Evolutionary conservation across 2,888 invertebrate genomes (phyloP).

Genomic region (Arrhopalites spinosus): DNA sequence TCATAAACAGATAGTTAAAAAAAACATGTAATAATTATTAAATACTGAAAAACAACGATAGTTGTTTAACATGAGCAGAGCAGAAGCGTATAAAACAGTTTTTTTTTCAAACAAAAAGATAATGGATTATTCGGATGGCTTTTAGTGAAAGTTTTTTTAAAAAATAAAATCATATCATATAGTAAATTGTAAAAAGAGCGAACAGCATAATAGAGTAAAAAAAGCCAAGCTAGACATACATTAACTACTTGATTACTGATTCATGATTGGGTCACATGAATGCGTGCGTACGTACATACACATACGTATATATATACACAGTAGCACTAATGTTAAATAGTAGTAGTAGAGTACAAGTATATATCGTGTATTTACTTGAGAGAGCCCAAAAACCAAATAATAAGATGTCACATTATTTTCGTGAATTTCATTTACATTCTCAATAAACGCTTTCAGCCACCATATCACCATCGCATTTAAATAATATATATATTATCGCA

Average conservation of each 20-base stretch:
- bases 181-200: background rate
- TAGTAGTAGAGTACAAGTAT: constrained; percentile 3
- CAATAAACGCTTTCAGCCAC: background rate
- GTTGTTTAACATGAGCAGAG: background rate
- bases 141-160: too few relatives aligned
- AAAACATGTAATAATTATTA: background rate
- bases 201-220: background rate
- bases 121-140: background rate
- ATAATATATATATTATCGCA: too few relatives aligned
- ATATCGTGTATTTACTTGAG: background rate
- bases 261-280: constrained; percentile 23
- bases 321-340: constrained; percentile 17
- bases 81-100: background rate
- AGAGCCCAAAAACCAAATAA: background rate
- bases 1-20: background rate
- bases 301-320: constrained; percentile 6
- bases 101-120: background rate
- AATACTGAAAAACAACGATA: background rate
- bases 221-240: background rate
- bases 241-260: background rate
- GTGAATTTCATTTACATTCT: background rate
- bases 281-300: constrained; percentile 31
- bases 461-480: background rate
- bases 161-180: too few relatives aligned
- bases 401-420: background rate